phyloP scores from a whole-genome alignment of 2,888 invertebrate species.

The Orchesellides sinensis region DNA sequence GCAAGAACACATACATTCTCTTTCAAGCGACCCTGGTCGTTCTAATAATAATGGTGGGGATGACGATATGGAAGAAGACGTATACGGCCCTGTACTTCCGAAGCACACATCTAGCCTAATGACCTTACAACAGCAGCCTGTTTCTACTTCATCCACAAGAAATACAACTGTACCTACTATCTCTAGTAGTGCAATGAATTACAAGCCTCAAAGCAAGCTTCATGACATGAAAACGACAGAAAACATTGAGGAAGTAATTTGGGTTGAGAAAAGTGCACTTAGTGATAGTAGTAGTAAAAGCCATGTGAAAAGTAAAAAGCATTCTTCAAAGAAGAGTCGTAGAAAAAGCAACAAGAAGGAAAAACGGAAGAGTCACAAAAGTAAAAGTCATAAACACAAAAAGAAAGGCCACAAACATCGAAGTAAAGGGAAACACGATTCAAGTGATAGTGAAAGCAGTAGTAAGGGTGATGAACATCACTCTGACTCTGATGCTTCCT shows the following conservation, averaged over 20 bases:
- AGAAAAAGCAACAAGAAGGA: conserved; percentile 64
- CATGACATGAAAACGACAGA: conserved; percentile 33
- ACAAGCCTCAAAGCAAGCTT: conserved; percentile 18
- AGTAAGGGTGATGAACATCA: conserved; percentile 12
- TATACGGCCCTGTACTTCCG: conserved; percentile 67
- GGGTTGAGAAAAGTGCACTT: conserved; percentile 67
- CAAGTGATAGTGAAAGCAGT: conserved; percentile 52
- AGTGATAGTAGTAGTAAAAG: conserved; percentile 41
- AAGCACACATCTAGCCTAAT: conserved; percentile 7
- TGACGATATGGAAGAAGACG: conserved; percentile 55
- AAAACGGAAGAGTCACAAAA: conserved; percentile 59
- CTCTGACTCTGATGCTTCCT: conserved; percentile 38
- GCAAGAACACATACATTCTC: conserved; percentile 25
- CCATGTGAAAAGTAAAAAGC: conserved; percentile 50
- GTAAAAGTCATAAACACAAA: conserved; percentile 45
- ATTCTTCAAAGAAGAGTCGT: conserved; percentile 55
- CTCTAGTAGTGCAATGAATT: conserved; percentile 15
- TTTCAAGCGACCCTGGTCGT: too few relatives aligned
- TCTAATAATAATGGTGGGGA: not conserved
- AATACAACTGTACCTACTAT: conserved; percentile 5
- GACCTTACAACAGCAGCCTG: conserved; percentile 16
- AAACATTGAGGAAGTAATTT: conserved; percentile 61
- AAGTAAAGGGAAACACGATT: conserved; percentile 41
- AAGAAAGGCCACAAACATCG: conserved; percentile 57
- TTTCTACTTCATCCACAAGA: conserved; percentile 4